These are phyloP conservation scores for Leucopsar rothschildi DNA, from an alignment of 2,113 vertebrate genomes.

Conservation along the genomic window DNA sequence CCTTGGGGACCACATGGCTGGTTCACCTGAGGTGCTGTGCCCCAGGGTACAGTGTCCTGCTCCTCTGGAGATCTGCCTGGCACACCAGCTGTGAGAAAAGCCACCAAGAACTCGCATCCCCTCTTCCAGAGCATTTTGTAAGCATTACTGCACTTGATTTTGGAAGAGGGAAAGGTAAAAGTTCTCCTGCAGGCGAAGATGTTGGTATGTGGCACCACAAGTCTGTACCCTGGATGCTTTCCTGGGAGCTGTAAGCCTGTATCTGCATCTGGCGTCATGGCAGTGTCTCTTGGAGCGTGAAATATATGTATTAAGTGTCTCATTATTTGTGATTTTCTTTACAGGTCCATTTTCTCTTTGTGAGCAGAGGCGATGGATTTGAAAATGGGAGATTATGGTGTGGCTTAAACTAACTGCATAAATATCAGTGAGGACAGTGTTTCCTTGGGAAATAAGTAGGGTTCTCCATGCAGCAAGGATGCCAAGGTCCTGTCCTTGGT, in stretches of 20 bases:
- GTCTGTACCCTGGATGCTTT: neutral
- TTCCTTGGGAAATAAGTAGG: slow-evolving; percentile 35
- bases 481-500: slow-evolving; percentile 33
- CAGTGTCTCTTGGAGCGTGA: neutral
- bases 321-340: neutral
- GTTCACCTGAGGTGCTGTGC: neutral
- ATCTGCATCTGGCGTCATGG: neutral
- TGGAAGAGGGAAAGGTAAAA: neutral
- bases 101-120: accelerated
- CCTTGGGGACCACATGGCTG: accelerated
- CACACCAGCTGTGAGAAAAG: neutral
- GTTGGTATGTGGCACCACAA: accelerated
- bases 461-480: neutral
- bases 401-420: neutral
- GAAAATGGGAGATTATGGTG: neutral
- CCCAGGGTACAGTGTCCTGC: neutral
- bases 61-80: neutral
- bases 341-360: neutral
- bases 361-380: neutral
- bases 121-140: neutral
- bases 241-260: neutral
- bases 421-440: neutral
- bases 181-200: neutral
- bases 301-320: neutral
- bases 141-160: neutral